Evolutionary conservation across 2,113 vertebrate genomes (phyloP).

Genomic region (Sminthopsis crassicaudata): DNA sequence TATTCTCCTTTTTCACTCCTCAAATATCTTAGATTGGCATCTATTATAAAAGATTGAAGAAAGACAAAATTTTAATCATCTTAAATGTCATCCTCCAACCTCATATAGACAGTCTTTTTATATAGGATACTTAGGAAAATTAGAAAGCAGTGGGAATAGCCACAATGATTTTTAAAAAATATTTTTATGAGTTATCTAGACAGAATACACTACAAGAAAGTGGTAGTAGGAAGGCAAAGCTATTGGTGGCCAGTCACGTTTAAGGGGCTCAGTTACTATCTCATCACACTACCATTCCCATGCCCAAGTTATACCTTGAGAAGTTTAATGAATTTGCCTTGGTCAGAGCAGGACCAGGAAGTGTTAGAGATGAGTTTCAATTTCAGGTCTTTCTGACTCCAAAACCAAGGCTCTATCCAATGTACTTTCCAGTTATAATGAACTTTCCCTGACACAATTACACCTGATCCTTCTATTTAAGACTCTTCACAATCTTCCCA

Average conservation of each 20-base stretch:
- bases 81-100: background rate
- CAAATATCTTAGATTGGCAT: background rate
- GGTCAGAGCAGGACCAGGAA: background rate
- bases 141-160: background rate
- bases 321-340: background rate
- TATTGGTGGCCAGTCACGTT: background rate
- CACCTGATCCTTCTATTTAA: background rate
- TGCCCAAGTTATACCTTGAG: background rate
- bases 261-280: background rate
- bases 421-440: background rate
- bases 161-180: background rate
- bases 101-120: background rate
- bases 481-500: background rate
- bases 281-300: background rate
- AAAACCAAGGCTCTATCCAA: background rate
- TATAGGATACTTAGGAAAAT: background rate
- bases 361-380: background rate
- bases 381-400: background rate
- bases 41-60: background rate
- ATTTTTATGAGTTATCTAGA: background rate
- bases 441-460: background rate
- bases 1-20: background rate
- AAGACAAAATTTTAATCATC: background rate
- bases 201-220: background rate
- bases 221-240: background rate